Evolutionary conservation across 2,888 invertebrate genomes (phyloP), one percentile per base, ranked within the genome.

Genomic region (Pristionchus arcanus): DNA sequence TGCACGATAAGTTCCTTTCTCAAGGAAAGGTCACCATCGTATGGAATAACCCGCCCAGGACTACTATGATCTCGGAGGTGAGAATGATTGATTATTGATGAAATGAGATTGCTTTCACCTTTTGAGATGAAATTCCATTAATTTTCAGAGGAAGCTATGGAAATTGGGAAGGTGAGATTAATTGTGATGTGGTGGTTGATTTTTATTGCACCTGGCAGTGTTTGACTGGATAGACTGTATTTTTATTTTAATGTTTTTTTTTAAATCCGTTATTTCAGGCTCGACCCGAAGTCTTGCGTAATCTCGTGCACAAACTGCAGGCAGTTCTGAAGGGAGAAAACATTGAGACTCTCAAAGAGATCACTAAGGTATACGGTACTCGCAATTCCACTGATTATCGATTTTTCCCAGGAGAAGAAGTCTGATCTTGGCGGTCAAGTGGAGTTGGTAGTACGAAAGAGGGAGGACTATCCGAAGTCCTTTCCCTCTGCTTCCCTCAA

Each of bases 331-430:
- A n/a, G 25, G 87, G 87, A 87, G 68, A 87, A 37, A 87, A 66
- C 2, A 25, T 66, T 16, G 87, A 87, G 15, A 31, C n/a, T 68
- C 68, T 87, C 66, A 87, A 87, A 21, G 87, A 87, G 53, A 87
- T 87, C 21, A 49, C 68, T 21, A 87, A 66, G 87, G 87, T 87
- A 74, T 31, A 25, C 34, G 85, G 28, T 87, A 66, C 19, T n/a
- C n/a, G n/a, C n/a, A n/a, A n/a, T 42, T 42, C 37, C 5, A n/a
- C n/a, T 21, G 7, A 19, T 85, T 31, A 28, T 59, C 31, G 42
- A 31, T 85, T 31, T 53, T 28, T 85, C 53, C 0, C 37, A 85
- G 87, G 87, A 68, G 87, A 87, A 68, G 87, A 87, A 87, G 49
- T 28, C 49, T 37, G 87, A 87, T 42, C 28, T 87, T 1, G 53